Evolutionary conservation across 37 sponge, comb jelly and placozoan genomes (phyloP), one percentile per base, ranked within the genome.

Genomic region (Cladorhizidae sp.): DNA sequence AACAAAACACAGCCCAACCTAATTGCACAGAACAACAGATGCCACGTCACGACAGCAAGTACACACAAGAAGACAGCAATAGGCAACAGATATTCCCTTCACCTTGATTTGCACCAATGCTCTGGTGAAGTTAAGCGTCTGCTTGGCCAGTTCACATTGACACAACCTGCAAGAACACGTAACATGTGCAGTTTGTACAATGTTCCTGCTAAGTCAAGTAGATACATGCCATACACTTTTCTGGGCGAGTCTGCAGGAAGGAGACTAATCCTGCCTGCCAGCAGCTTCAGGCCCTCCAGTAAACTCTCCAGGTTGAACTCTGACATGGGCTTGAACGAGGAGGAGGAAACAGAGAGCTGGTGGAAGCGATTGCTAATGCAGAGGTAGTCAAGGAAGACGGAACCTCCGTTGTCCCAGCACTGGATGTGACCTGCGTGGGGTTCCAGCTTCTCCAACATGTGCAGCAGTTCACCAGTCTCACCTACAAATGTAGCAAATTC

Each of bases 141-240:
- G 55, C 55, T 84, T 89, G 76, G 85, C 57, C 64, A 89, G 79
- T 71, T 89, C 89, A 54, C 76, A 70, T 57, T 89, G 84, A 84
- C 89, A 84, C 14, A 89, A 58, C 23, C 89, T 89, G 75, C 11
- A 50, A 72, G 26, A 69, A 52, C 22, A n/a, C n/a, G n/a, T n/a
- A n/a, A n/a, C n/a, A n/a, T n/a, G n/a, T n/a, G n/a, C n/a, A n/a
- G n/a, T n/a, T n/a, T n/a, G n/a, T n/a, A n/a, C n/a, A n/a, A n/a
- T n/a, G n/a, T n/a, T n/a, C n/a, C n/a, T n/a, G n/a, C n/a, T n/a
- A n/a, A n/a, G n/a, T n/a, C n/a, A n/a, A n/a, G n/a, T n/a, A n/a
- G n/a, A n/a, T n/a, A n/a, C n/a, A n/a, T n/a, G n/a, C n/a, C n/a
- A 50, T 29, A 81, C 88, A 59, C 42, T 87, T 87, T 71, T 35